Evolutionary conservation across 2,113 vertebrate genomes (phyloP), one percentile per base, ranked within the genome.

Genomic region (Ceyx cyanopectus): DNA sequence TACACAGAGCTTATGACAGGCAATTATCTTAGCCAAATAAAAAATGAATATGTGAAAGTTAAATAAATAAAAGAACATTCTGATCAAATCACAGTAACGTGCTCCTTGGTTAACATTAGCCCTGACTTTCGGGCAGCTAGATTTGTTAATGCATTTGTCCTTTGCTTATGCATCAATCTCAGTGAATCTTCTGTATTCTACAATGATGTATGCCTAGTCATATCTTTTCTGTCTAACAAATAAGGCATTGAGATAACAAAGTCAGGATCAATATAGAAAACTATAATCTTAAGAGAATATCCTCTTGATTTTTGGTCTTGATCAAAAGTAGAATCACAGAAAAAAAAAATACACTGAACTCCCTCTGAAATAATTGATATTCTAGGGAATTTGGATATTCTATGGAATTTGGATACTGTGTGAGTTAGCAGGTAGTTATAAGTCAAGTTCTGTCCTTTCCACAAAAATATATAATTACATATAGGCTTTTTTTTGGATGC

Each of bases 11-110:
- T 98, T 98, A 98, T 98, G 97, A 66, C 46, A 97, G 86, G 96
- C 97, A 98, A 98, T 98, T 98, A 98, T 98, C 97, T 98, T 98
- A 96, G 96, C 96, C 97, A 98, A 98, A 98, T 97, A 98, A 97
- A 97, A 98, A 96, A 95, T 94, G 97, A 97, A 97, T 98, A 98
- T 98, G 97, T 97, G 94, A 97, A 98, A 98, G 97, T 98, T 97
- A 98, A 98, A 97, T 97, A 98, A 98, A 98, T 97, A 98, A 96
- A 97, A 96, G 97, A 95, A 94, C 95, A 97, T 96, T 97, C 94
- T 97, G 97, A 97, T 97, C 92, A 95, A 97, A 98, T 97, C 97
- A 78, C 83, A 60, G 94, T 93, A 87, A 95, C 85, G 93, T 95
- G 93, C 93, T 81, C 87, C 96, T 95, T 91, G 86, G 96, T 97